Evolutionary conservation across 1,140 invertebrate species (phyloP), one percentile per base, ranked within the genome.

Genomic region (Drosophila trapezifrons): DNA sequence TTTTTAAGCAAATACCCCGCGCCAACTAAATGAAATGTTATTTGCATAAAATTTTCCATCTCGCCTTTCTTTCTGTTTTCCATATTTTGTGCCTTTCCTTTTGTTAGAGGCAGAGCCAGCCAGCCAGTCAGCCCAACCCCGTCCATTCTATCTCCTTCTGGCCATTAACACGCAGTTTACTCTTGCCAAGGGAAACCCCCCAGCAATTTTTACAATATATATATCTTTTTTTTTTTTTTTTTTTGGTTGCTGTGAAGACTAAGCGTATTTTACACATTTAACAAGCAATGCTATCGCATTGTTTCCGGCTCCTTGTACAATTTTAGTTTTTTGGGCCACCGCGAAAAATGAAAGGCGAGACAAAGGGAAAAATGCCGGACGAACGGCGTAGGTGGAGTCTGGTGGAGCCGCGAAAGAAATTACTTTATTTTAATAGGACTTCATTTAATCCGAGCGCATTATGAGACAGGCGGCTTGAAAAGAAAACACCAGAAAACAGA

Each of bases 381-480:
- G 17, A 29, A 20, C 32, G n/a, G 40, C 25, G 76, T 79, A 76
- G 69, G 82, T 78, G 45, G 79, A 63, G 27, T 42, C 43, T 47
- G 64, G 6, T 38, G 63, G 69, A 63, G 71, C 76, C 72, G 76
- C 64, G 83, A 56, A 66, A 83, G 72, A 87, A 86, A 86, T 86
- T 89, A 87, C 84, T 87, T 87, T 89, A 87, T 87, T 87, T 84
- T 87, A 89, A 87, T 87, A 87, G 84, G 84, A 87, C 84, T 87
- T 87, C 84, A 87, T 83, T 89, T 87, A 87, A 87, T 87, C 84
- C 84, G 58, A 51, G 80, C 62, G 74, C 71, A 84, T 89, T 89
- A 83, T 89, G 59, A 78, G 76, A 73, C 54, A 72, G 66, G 38
- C 65, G 35, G 58, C 56, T 66, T 46, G 54, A 22, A 62, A 51